Percentiles rank a stretch among this genome's conserved stretches.
Conservation (phyloP, 2,797 vertebrate genomes). For the Hafferia zeledoni region DNA sequence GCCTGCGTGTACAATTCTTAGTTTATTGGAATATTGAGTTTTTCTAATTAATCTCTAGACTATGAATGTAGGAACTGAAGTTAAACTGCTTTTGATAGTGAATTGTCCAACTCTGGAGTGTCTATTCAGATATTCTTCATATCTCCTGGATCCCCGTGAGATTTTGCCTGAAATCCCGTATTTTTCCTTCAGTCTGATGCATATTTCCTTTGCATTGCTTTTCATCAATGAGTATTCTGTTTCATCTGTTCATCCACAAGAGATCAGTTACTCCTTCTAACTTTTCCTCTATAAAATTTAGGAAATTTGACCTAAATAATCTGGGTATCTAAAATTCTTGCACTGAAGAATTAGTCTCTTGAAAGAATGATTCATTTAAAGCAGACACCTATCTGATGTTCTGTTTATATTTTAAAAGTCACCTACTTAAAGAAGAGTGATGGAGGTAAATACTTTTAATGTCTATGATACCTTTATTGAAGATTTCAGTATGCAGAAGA, state of each 20-base stretch:
- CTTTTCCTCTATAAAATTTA: not conserved
- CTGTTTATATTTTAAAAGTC: not conserved
- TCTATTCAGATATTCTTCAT: not conserved
- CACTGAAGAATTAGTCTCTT: not conserved
- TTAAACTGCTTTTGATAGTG: not conserved
- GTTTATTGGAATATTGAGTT: not conserved
- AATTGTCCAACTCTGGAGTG: not conserved
- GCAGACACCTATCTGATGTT: not conserved
- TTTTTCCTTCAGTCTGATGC: slow-evolving; percentile 16
- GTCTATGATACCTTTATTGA: not conserved
- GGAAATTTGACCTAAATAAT: not conserved
- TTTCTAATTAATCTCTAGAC: not conserved
- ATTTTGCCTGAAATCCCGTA: not conserved
- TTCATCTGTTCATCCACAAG: not conserved
- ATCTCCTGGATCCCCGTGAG: not conserved
- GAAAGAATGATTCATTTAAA: not conserved
- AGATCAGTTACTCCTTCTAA: not conserved
- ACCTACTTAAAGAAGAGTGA: not conserved
- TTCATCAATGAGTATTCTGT: not conserved
- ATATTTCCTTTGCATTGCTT: not conserved
- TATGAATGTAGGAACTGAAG: not conserved
- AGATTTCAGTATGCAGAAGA: not conserved
- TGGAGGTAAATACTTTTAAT: not conserved
- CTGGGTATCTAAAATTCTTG: not conserved
- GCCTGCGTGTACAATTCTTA: not conserved